Evolutionary conservation across 2,113 vertebrate species (phyloP).

Genomic region (Chloropsis hardwickii): DNA sequence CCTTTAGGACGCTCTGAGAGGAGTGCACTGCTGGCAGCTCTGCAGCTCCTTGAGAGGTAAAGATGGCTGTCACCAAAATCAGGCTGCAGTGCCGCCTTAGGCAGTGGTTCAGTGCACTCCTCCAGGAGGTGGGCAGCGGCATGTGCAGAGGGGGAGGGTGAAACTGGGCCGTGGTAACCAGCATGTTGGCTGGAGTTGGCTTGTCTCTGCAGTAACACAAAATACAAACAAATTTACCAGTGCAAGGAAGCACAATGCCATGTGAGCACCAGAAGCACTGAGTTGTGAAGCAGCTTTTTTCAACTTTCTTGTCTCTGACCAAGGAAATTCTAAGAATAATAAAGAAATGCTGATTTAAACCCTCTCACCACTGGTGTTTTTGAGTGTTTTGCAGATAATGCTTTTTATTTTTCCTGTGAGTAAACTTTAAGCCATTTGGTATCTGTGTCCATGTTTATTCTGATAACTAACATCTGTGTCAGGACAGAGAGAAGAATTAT

Average conservation of each 20-base stretch:
- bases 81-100: accelerated
- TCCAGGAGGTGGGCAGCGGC: not conserved
- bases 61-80: not conserved
- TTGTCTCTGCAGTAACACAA: not conserved
- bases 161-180: not conserved
- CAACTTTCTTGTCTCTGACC: not conserved
- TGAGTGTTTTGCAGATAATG: not conserved
- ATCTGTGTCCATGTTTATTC: not conserved
- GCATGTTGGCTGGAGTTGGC: not conserved
- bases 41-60: not conserved
- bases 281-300: not conserved
- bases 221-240: not conserved
- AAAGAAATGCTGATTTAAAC: not conserved
- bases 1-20: not conserved
- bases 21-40: not conserved
- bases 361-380: not conserved
- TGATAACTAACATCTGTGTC: not conserved
- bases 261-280: not conserved
- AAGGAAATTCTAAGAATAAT: not conserved
- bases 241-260: not conserved
- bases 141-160: not conserved
- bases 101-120: accelerated
- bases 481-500: not conserved
- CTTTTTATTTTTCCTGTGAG: not conserved
- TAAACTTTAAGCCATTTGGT: not conserved